Evolutionary conservation across 2,113 vertebrate genomes (phyloP).

Genomic region (Piaya cayana): DNA sequence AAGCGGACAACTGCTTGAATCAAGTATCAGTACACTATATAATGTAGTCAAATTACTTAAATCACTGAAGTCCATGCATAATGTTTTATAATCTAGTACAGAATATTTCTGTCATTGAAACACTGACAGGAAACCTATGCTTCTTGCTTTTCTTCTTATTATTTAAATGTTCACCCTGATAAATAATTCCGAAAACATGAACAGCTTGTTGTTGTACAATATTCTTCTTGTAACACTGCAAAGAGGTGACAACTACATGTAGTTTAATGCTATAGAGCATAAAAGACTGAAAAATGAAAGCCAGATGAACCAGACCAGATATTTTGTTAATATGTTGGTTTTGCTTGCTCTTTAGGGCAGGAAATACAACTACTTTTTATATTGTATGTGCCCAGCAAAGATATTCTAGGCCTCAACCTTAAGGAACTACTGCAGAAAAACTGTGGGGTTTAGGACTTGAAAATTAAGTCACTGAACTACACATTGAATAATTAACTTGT

Average conservation of each 20-base stretch:
- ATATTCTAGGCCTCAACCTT: neutral
- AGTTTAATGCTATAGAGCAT: neutral
- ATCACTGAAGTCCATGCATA: neutral
- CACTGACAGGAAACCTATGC: neutral
- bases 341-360: neutral
- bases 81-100: neutral
- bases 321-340: neutral
- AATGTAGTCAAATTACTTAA: neutral
- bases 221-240: neutral
- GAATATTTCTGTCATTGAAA: neutral
- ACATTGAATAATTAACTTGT: conserved; percentile 51
- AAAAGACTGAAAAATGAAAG: neutral
- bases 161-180: neutral
- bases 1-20: neutral
- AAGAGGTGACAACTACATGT: neutral
- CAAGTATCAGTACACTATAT: neutral
- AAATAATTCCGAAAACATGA: neutral
- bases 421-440: neutral
- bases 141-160: neutral
- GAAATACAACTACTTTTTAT: neutral
- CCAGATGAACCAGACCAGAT: neutral
- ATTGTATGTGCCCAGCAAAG: neutral
- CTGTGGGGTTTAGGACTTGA: neutral
- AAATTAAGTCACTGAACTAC: conserved; percentile 63
- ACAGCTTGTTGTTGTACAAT: neutral